Base-by-base conservation (phyloP, 2,797 vertebrate genomes). In the Acridotheres tristis region DNA sequence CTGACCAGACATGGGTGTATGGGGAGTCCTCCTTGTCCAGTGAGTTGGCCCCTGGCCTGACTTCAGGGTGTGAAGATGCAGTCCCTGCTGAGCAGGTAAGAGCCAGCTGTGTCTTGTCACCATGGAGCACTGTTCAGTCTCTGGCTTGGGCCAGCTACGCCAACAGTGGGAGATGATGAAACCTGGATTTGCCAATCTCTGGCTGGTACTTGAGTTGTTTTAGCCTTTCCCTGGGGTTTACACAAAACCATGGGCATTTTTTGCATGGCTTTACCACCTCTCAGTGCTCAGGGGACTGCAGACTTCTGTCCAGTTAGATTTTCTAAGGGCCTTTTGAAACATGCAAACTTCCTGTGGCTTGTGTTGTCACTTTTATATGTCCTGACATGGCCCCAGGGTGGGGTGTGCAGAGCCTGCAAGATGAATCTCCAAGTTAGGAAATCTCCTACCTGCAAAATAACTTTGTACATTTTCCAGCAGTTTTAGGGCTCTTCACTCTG, bases 11-110 rank as follows among this genome's bases (percentile, higher is more conserved):
- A 0, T 86, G 63, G 66, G 51, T 50, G 25, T 88, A 10, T 25
- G 22, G 0, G 7, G 15, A 16, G 29, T 42, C 79, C 11, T 80
- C 68, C 65, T 63, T 42, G 50, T 42, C 51, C 47, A 62, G 30
- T 0, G 2, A 22, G 17, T 27, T 65, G 17, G 8, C 4, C 8
- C 13, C 12, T 75, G 54, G 10, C 53, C 32, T 2, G 5, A 9
- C 23, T 50, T 30, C 43, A 30, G 6, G 22, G 10, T n/a, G 34
- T 61, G 30, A 71, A 25, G 13, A 25, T 69, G 55, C 74, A 40
- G 47, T 38, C 7, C 16, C 51, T 61, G n/a, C 59, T 66, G 23
- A 48, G 45, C 74, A 74, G 87, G 96, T 96, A 85, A 78, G 89
- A 79, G 30, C 43, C 53, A 50, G 1, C 50, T 55, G 15, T 78